Evolutionary conservation across 2,888 invertebrate species (phyloP), one percentile per base, ranked within the genome.

Genomic region (Bellardia pandia): DNA sequence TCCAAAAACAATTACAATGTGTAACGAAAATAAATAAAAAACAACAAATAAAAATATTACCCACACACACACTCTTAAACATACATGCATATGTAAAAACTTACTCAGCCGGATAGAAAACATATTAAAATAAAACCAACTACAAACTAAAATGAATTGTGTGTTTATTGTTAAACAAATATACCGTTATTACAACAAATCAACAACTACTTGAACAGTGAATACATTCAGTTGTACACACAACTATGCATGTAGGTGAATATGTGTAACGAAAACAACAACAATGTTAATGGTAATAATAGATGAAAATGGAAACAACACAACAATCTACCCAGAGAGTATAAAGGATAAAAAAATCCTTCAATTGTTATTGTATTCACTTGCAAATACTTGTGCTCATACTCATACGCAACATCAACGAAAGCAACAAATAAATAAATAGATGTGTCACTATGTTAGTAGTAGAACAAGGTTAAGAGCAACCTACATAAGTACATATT

Each of bases 171-270:
- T 62, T 78, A 48, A 77, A 75, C 66, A 86, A 82, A 78, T 68
- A 78, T 66, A 82, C 60, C 53, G 69, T 86, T 83, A 79, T 75
- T 71, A 72, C 51, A 79, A 53, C 76, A 86, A 83, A 83, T 86
- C 82, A 79, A 77, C 77, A 51, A 40, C 66, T 30, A 53, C 40
- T 62, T 71, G 14, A 42, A 33, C 33, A 60, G 42, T 68, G 60
- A 81, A 68, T 72, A 77, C 40, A 60, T 66, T 72, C 66, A 23
- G 66, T 62, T 11, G 40, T 4, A 23, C 37, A 74, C 33, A 74
- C 79, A 23, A 62, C 30, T 51, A 8, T 40, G 13, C 11, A 23
- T 48, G n/a, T 51, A 56, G 7, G 14, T 56, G 16, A 2, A 51
- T 51, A 51, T 56, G 60, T 56, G 51, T 30, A 68, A 53, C 3